Conservation (phyloP, 2,888 invertebrate genomes). For the Lepetodrilus schrolli region DNA sequence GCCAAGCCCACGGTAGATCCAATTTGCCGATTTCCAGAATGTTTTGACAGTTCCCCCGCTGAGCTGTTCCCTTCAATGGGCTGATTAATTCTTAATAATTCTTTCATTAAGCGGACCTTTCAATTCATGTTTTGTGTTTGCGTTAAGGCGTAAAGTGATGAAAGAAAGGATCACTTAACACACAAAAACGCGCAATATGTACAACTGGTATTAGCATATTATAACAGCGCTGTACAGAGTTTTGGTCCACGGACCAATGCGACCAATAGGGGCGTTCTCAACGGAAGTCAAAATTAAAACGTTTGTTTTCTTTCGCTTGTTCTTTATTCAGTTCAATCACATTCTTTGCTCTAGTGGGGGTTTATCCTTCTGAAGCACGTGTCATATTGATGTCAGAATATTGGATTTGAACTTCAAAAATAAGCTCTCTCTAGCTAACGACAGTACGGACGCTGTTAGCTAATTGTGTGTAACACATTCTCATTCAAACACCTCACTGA, state of each 20-base stretch:
- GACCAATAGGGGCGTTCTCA: background rate
- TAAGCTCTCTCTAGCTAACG: background rate
- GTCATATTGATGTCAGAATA: background rate
- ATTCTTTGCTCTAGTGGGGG: background rate
- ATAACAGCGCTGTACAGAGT: background rate
- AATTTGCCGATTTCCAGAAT: conserved; percentile 26
- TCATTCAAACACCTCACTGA: background rate
- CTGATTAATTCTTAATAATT: conserved; percentile 17
- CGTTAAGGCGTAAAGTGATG: conserved; percentile 15
- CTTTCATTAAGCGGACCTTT: conserved; percentile 27
- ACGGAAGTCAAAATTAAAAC: conserved; percentile 4
- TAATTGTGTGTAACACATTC: background rate
- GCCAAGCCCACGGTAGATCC: conserved; percentile 8
- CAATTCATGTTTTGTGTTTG: conserved; percentile 21
- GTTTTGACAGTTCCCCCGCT: conserved; percentile 23
- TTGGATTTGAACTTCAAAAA: background rate
- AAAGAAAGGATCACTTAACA: conserved; percentile 17
- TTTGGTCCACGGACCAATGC: background rate
- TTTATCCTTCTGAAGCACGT: conserved; percentile 13
- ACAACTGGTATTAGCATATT: conserved; percentile 5
- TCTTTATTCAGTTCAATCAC: background rate
- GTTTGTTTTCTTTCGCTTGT: background rate
- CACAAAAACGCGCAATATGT: background rate
- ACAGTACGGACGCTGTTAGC: background rate
- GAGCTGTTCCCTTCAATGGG: conserved; percentile 1